Conservation (phyloP, 2,113 vertebrate genomes). For the Oncorhynchus keta region DNA sequence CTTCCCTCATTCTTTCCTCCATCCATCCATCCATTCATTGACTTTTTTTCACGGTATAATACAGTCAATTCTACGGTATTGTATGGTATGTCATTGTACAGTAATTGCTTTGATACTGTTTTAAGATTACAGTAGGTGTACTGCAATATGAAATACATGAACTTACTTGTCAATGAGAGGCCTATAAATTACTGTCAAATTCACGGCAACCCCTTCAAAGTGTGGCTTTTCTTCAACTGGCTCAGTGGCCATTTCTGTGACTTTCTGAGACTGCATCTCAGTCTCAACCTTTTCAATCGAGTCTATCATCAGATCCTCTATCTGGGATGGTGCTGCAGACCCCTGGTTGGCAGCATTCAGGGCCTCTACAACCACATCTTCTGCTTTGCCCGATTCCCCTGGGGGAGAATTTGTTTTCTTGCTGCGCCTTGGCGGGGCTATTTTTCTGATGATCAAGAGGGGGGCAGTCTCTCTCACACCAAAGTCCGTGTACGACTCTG, state of each 20-base stretch:
- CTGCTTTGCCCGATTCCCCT: conserved; percentile 4
- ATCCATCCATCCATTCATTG: no score
- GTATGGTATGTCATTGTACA: no score
- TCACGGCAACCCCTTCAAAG: no score
- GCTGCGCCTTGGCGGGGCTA: conserved; percentile 37
- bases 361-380: background rate
- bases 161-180: no score
- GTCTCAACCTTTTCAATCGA: background rate
- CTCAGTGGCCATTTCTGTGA: conserved; percentile 2
- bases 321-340: conserved; percentile 9
- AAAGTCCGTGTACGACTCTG: conserved; percentile 15
- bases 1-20: no score
- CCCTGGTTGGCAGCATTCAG: background rate
- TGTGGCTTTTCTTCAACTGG: background rate
- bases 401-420: conserved; percentile 22
- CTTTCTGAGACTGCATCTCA: conserved; percentile 6
- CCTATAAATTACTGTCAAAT: no score
- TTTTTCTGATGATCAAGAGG: conserved; percentile 48
- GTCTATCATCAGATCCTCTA: background rate
- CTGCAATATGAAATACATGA: no score
- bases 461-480: conserved; percentile 25
- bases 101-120: no score
- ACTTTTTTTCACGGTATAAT: no score
- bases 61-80: no score
- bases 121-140: no score